Conservation (phyloP, 2,888 invertebrate species). For the Thera obeliscata region DNA sequence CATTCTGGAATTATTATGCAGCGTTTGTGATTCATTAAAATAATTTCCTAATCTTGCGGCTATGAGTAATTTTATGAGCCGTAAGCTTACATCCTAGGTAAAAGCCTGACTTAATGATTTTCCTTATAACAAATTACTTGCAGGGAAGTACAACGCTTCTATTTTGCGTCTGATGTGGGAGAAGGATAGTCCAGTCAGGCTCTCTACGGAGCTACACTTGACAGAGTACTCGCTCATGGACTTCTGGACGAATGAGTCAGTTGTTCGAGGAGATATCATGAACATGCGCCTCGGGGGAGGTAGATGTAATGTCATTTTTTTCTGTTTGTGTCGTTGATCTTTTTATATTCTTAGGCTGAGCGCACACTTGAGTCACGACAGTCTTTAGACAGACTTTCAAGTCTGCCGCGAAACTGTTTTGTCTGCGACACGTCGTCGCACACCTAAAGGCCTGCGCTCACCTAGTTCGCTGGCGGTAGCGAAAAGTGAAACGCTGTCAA, state of each 20-base stretch:
- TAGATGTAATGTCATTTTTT: slow-evolving; percentile 78
- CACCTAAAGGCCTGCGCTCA: too few species aligned
- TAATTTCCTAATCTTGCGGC: slow-evolving; percentile 14
- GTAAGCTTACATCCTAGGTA: slow-evolving; percentile 2
- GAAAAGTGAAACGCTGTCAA: too few species aligned
- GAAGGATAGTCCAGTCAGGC: slow-evolving; percentile 87
- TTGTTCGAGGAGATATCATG: slow-evolving; percentile 87
- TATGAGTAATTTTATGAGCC: slow-evolving; percentile 19
- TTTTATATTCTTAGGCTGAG: neutral
- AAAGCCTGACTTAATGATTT: slow-evolving; percentile 31
- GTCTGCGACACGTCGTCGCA: too few species aligned
- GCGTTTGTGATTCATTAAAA: slow-evolving; percentile 11
- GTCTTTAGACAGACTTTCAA: too few species aligned
- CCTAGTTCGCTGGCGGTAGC: too few species aligned
- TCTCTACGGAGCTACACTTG: slow-evolving; percentile 90
- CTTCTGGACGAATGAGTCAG: slow-evolving; percentile 88
- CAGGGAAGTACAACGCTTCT: slow-evolving; percentile 93
- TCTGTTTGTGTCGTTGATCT: slow-evolving; percentile 49
- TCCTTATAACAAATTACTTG: slow-evolving; percentile 50
- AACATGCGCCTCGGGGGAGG: slow-evolving; percentile 90
- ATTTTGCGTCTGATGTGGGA: slow-evolving; percentile 92
- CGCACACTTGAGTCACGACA: too few species aligned
- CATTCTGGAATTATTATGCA: neutral
- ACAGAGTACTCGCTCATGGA: slow-evolving; percentile 91
- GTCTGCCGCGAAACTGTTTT: too few species aligned